Evolutionary conservation across 2,888 invertebrate species (phyloP), one percentile per base, ranked within the genome.

Genomic region (Blomia tropicalis): DNA sequence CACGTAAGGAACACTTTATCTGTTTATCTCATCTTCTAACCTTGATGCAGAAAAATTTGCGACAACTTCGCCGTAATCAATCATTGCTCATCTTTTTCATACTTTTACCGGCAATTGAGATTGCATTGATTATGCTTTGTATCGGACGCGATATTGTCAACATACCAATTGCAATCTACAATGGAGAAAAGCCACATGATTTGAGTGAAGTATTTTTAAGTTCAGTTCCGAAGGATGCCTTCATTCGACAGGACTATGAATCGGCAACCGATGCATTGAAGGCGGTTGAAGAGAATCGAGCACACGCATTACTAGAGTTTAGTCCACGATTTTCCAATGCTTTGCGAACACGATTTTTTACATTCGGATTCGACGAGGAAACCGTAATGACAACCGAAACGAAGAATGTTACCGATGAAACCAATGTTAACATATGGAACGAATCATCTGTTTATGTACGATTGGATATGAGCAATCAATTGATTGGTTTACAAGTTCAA

Each of bases 401-500:
- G 11, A 23, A 29, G 14, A 56, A 29, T 23, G 19, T 14, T 14
- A 17, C 14, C 2, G 11, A 56, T 19, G 22, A 31, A 27, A 4
- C 4, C 4, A 11, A 47, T 19, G 11, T 23, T 4, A 29, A 27
- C 14, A 58, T 62, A 5, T 43, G 44, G 17, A 32, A 62, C 4
- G 43, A 41, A n/a, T 58, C 58, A 27, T 62, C 62, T n/a, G 58
- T 62, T n/a, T 36, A 32, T 14, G 23, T 62, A n/a, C 56, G 23
- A 25, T 23, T 62, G 43, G 62, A 62, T 29, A 62, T 62, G 62
- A 51, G 51, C 43, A 62, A 62, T 30, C 62, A 62, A 51, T 32
- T 62, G 62, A 62, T 62, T n/a, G 62, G 62, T 27, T 43, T 62
- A 22, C 62, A 62, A 27, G 32, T 62, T 11, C 62, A 62, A 36